phyloP scores from a whole-genome alignment of 2,888 invertebrate genomes.

The Pammene fasciana region DNA sequence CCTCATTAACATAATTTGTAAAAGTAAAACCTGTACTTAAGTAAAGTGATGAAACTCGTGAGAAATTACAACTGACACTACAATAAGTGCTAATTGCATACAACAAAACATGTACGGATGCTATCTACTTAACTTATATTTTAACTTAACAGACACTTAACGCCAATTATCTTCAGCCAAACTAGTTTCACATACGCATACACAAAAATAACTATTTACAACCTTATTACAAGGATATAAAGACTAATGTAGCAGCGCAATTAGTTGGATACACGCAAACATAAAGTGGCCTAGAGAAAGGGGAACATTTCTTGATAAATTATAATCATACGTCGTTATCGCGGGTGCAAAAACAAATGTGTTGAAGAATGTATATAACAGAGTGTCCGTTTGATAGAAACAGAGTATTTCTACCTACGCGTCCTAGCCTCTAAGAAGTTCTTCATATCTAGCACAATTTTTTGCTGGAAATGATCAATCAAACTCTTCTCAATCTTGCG shows the following conservation, averaged over 20 bases:
- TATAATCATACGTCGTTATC: too few relatives aligned
- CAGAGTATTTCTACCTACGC: too few relatives aligned
- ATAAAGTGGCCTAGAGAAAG: conserved; percentile 57
- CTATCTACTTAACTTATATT: conserved; percentile 77
- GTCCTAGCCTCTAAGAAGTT: too few relatives aligned
- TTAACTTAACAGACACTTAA: conserved; percentile 79
- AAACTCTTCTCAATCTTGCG: too few relatives aligned
- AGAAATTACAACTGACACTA: conserved; percentile 63
- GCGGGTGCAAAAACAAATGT: too few relatives aligned
- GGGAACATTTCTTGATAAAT: conserved; percentile 75
- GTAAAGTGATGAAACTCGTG: conserved; percentile 55
- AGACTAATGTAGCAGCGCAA: conserved; percentile 20
- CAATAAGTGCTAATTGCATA: conserved; percentile 72
- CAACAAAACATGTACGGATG: conserved; percentile 66
- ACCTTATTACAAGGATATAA: conserved; percentile 48
- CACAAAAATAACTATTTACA: conserved; percentile 41
- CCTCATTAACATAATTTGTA: conserved; percentile 63
- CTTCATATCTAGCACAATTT: too few relatives aligned
- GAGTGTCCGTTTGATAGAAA: too few relatives aligned
- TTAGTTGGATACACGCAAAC: conserved; percentile 4
- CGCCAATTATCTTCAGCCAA: conserved; percentile 69
- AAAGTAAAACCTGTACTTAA: conserved; percentile 48
- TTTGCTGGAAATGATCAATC: too few relatives aligned
- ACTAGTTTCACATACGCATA: conserved; percentile 44
- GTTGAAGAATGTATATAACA: too few relatives aligned